phyloP scores from a whole-genome alignment of 2,797 vertebrate genomes.

The Coreius guichenoti region DNA sequence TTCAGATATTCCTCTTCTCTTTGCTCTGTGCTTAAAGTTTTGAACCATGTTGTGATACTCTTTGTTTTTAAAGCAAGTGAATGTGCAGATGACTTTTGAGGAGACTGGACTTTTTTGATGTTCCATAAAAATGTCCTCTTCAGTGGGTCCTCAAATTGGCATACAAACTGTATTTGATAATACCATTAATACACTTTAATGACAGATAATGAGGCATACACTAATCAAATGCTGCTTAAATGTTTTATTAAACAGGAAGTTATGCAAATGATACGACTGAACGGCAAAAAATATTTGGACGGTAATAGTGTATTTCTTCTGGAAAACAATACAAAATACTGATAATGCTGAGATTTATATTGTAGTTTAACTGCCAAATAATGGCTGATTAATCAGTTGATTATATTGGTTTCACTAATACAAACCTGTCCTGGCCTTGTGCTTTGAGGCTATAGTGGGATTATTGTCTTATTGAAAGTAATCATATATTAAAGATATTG shows the following conservation, averaged over 20 bases:
- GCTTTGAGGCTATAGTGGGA: background rate
- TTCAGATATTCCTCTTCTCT: background rate
- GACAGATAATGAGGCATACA: background rate
- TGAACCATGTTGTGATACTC: background rate
- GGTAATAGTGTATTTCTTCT: background rate
- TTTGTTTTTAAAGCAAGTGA: background rate
- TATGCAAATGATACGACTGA: background rate
- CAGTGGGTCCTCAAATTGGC: background rate
- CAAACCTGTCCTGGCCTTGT: background rate
- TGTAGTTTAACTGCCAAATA: background rate
- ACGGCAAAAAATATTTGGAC: background rate
- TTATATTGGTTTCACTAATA: background rate
- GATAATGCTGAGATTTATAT: background rate
- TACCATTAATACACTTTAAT: background rate
- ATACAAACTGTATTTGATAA: background rate
- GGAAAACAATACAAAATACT: background rate
- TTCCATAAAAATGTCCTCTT: background rate
- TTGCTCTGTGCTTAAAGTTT: background rate
- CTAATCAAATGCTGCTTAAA: background rate
- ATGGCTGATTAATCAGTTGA: background rate
- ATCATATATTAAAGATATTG: background rate
- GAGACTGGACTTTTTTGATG: background rate
- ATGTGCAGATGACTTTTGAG: background rate
- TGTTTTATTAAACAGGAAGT: background rate
- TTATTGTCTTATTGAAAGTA: background rate